Evolutionary conservation across 92 coral and sea anemone species (phyloP), one percentile per base, ranked within the genome.

Genomic region (Pocillopora meandrina): DNA sequence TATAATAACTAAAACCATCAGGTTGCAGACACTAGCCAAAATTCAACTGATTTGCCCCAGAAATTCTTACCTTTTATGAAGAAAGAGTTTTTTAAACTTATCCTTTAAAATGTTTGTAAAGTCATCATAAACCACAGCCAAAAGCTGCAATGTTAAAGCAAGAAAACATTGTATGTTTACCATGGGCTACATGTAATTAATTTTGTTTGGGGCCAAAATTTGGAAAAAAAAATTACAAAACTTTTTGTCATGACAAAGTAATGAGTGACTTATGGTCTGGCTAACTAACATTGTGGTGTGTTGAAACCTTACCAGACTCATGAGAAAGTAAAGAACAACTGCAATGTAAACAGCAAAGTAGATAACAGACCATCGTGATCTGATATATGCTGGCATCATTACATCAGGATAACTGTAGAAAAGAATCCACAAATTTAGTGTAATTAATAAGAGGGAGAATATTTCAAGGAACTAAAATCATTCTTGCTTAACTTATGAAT

Each of bases 101-200:
- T 87, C 65, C 80, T 94, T 92, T 77, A 92, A 95, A 21, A 92
- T 96, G 82, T 87, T 92, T 49, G 98, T 92, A 82, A 94, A 96
- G 10, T 98, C 91, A 76, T 92, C 98, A 82, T 96, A 96, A 52
- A 96, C 98, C 47, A 93, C 98, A 61, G 99, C 99, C 72, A 96
- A 85, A 36, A 96, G 91, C 99, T 96, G 82, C 26, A 23, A 23
- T 23, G 26, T 23, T 23, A 23, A 23, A 23, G 26, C 26, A 23
- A 23, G 26, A 23, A 23, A 23, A 23, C 26, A 23, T 23, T 23
- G 0, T 23, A 23, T 23, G 26, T 23, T 23, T 23, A 23, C 58
- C 10, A 47, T 76, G 19, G 26, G 26, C 26, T 23, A 23, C 26
- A 23, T 23, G 26, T 23, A 23, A 23, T 23, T 23, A 23, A 23